A percentile compares a stretch with the other conserved stretches of the same genome.
phyloP scores from a whole-genome alignment of 2,113 vertebrate species.

The Smithornis capensis region DNA sequence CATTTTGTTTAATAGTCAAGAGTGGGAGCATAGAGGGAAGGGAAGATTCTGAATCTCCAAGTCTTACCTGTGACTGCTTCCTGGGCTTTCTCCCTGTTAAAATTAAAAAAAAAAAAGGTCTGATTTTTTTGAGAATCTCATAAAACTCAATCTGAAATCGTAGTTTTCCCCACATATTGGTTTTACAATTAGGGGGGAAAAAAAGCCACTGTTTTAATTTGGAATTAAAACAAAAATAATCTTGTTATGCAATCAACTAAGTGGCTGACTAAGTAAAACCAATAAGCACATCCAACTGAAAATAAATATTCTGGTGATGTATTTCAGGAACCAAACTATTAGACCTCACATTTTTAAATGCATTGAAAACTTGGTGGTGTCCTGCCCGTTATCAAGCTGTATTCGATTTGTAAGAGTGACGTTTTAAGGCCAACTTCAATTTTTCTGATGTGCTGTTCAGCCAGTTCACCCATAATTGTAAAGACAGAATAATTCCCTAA shows the following conservation, averaged over 20 bases:
- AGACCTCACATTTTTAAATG: background rate
- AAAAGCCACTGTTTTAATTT: background rate
- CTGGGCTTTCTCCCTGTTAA: conserved; percentile 80
- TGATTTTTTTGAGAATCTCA: background rate
- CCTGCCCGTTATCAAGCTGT: background rate
- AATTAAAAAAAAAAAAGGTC: background rate
- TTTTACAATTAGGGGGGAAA: fast-evolving
- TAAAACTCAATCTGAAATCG: background rate
- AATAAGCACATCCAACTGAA: background rate
- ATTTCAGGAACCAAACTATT: background rate
- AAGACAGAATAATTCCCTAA: background rate
- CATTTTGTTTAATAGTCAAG: background rate
- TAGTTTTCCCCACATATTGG: background rate
- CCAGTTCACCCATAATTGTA: background rate
- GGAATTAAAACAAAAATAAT: background rate
- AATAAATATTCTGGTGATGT: background rate
- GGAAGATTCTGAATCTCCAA: background rate
- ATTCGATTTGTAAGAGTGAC: background rate
- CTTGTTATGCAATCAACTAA: background rate
- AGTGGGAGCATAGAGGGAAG: background rate
- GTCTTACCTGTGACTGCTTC: conserved; percentile 79
- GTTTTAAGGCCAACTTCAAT: background rate
- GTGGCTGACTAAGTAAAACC: background rate
- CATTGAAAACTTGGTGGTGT: fast-evolving
- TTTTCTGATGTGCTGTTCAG: background rate